phyloP scores from a whole-genome alignment of 2,797 vertebrate genomes.

The Astyanax mexicanus region DNA sequence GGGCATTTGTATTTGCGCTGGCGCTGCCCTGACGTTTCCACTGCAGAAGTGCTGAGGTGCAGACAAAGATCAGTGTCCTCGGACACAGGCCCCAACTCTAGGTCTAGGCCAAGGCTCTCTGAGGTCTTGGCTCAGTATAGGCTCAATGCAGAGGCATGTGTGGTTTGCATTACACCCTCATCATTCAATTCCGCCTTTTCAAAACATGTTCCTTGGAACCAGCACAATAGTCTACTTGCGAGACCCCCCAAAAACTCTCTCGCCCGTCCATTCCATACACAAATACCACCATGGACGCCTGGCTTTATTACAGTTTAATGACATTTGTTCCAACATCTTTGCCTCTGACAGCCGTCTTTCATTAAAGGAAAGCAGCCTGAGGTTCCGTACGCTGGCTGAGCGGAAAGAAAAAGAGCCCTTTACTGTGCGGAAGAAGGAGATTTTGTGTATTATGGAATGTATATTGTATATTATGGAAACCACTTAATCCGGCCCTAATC shows the following conservation, averaged over 20 bases:
- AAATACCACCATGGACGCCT: slow-evolving; percentile 34
- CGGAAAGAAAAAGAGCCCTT: slow-evolving; percentile 33
- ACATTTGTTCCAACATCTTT: slow-evolving; percentile 51
- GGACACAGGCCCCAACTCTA: slow-evolving; percentile 38
- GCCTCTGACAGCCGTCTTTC: slow-evolving; percentile 54
- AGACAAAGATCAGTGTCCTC: slow-evolving; percentile 49
- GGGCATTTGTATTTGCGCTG: slow-evolving; percentile 24
- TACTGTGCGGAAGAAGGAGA: slow-evolving; percentile 14
- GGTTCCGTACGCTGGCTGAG: slow-evolving; percentile 17
- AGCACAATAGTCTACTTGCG: slow-evolving; percentile 56
- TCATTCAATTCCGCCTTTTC: slow-evolving; percentile 70
- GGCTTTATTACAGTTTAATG: slow-evolving; percentile 54
- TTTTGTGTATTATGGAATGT: slow-evolving; percentile 7
- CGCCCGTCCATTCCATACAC: slow-evolving; percentile 27
- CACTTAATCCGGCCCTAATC: slow-evolving; percentile 51
- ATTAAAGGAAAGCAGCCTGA: slow-evolving; percentile 44
- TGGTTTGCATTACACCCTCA: slow-evolving; percentile 73
- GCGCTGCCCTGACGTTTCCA: slow-evolving; percentile 18
- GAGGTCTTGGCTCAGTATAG: slow-evolving; percentile 58
- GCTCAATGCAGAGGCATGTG: slow-evolving; percentile 65
- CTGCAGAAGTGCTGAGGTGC: slow-evolving; percentile 27
- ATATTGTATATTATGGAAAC: slow-evolving; percentile 24
- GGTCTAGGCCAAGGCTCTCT: slow-evolving; percentile 56
- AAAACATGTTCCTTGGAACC: slow-evolving; percentile 63
- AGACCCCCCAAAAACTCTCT: slow-evolving; percentile 43